A percentile compares a stretch with the other conserved stretches of the same genome.
Evolutionary conservation across 2,888 invertebrate genomes (phyloP).

Genomic region (Chrysina gloriosa): DNA sequence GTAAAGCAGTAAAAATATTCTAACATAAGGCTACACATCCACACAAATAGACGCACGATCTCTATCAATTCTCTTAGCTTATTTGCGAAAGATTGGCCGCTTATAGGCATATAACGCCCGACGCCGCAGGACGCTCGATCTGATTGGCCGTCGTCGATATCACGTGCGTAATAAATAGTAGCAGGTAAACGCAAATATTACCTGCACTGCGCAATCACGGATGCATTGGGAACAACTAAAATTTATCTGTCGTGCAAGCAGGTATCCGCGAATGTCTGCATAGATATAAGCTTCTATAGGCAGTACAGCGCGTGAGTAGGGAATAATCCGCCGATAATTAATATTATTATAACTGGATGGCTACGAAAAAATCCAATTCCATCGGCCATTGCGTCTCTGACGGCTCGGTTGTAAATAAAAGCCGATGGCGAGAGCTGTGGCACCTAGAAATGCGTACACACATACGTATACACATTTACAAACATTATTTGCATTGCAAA

Average conservation of each 20-base stretch:
- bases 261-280: not conserved
- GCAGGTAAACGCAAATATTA: conserved; percentile 33
- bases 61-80: too few species aligned
- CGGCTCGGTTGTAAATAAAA: not conserved
- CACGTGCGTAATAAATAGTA: conserved; percentile 52
- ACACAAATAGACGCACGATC: too few species aligned
- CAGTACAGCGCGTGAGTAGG: not conserved
- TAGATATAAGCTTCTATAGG: not conserved
- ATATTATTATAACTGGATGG: not conserved
- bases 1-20: too few species aligned
- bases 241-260: not conserved
- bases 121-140: conserved; percentile 51
- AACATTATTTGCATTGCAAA: conserved; percentile 31
- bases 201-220: conserved; percentile 30
- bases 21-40: too few species aligned
- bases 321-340: conserved; percentile 2
- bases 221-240: not conserved
- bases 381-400: conserved; percentile 5
- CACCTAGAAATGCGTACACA: not conserved
- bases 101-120: conserved; percentile 50
- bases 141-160: conserved; percentile 49
- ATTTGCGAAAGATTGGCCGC: conserved; percentile 42
- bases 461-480: not conserved
- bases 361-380: not conserved
- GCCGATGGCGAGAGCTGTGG: not conserved